Conservation (phyloP, 1,140 invertebrate genomes). For the Drosophila subpulchrella region DNA sequence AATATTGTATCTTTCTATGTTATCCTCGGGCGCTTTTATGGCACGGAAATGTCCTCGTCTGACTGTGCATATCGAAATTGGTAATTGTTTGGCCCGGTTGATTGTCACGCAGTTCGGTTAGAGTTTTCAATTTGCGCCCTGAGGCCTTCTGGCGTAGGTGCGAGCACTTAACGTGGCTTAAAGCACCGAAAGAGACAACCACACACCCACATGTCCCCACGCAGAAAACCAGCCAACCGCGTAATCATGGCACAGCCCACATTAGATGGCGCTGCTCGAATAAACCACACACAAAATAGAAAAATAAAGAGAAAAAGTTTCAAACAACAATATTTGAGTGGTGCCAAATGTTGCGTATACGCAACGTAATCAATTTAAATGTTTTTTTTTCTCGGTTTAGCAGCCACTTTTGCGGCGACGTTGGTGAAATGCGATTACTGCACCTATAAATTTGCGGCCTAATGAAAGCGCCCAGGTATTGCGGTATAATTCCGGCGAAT, state of each 20-base stretch:
- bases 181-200: constrained; percentile 5
- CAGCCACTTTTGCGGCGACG: constrained; percentile 45
- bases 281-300: constrained; percentile 10
- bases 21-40: constrained; percentile 52
- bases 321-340: constrained; percentile 39
- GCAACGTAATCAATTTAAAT: constrained; percentile 71
- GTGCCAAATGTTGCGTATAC: constrained; percentile 72
- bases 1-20: constrained; percentile 56
- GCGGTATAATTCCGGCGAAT: constrained; percentile 19
- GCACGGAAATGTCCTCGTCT: constrained; percentile 56
- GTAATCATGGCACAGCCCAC: constrained; percentile 51
- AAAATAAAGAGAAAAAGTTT: constrained; percentile 3
- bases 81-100: constrained; percentile 53
- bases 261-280: constrained; percentile 28
- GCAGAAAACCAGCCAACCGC: constrained; percentile 40
- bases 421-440: constrained; percentile 42
- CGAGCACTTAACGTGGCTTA: constrained; percentile 56
- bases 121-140: constrained; percentile 57
- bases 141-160: constrained; percentile 41
- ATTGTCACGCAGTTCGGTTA: constrained; percentile 48
- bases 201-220: constrained; percentile 1
- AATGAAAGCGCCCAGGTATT: constrained; percentile 30
- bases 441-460: constrained; percentile 37
- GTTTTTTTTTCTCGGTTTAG: constrained; percentile 45
- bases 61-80: constrained; percentile 55